Evolutionary conservation across 2,113 vertebrate species (phyloP).

Genomic region (Bambusicola thoracicus): DNA sequence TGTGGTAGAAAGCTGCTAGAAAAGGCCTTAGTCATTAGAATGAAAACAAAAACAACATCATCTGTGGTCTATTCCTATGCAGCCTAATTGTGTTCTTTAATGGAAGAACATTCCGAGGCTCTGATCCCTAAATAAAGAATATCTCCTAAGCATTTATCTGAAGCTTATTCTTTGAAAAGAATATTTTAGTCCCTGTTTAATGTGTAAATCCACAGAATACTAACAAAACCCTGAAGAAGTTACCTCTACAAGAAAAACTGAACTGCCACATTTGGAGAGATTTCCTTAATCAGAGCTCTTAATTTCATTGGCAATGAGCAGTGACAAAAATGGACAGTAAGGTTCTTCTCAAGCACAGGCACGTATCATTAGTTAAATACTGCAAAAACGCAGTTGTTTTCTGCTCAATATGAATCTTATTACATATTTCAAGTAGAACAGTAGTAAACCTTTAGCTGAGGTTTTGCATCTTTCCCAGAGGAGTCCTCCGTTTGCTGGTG

Average conservation of each 20-base stretch:
- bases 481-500: slow-evolving; percentile 81
- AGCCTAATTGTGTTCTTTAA: neutral
- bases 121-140: neutral
- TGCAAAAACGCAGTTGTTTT: neutral
- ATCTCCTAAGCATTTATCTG: neutral
- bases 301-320: neutral
- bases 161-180: neutral
- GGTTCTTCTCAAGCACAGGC: neutral
- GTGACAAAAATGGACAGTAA: neutral
- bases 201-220: neutral
- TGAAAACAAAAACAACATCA: neutral
- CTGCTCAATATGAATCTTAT: slow-evolving; percentile 37
- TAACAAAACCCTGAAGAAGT: neutral
- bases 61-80: neutral
- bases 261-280: neutral
- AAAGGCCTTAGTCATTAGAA: neutral
- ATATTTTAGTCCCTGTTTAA: neutral
- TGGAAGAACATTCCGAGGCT: neutral
- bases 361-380: neutral
- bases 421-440: neutral
- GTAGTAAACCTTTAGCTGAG: slow-evolving; percentile 86
- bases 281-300: neutral
- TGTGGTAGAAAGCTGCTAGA: neutral
- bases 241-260: neutral
- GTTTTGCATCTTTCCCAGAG: slow-evolving; percentile 83